These are phyloP conservation scores for Lasioglossum baleicum DNA, from an alignment of 1,140 invertebrate genomes.

Conservation along the genomic window DNA sequence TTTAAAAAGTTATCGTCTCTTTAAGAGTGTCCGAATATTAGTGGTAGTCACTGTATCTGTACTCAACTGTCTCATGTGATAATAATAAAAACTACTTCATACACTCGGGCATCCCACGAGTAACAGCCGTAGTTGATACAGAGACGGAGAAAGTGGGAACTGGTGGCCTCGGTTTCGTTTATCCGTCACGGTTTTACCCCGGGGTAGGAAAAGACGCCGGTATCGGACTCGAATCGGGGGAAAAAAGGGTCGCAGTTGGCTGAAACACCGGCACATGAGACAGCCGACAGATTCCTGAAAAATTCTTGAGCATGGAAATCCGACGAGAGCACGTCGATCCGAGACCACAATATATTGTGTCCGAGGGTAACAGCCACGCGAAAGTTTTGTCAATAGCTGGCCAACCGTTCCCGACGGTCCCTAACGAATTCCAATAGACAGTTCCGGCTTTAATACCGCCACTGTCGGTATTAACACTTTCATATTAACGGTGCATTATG, in stretches of 20 bases:
- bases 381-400: slow-evolving; percentile 60
- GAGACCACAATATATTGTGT: slow-evolving; percentile 48
- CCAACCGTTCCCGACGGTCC: slow-evolving; percentile 36
- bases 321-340: slow-evolving; percentile 49
- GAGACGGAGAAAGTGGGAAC: too few species aligned
- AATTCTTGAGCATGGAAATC: slow-evolving; percentile 60
- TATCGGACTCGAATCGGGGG: neutral
- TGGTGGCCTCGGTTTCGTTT: too few species aligned
- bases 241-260: neutral
- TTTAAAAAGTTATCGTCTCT: too few species aligned
- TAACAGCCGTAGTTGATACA: too few species aligned
- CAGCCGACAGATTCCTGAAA: slow-evolving; percentile 53
- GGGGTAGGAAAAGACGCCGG: too few species aligned
- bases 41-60: too few species aligned
- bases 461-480: slow-evolving; percentile 51
- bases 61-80: too few species aligned
- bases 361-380: slow-evolving; percentile 41
- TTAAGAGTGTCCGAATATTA: too few species aligned
- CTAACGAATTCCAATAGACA: slow-evolving; percentile 61
- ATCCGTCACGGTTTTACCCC: too few species aligned
- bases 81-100: too few species aligned
- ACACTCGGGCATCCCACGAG: too few species aligned
- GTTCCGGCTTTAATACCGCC: slow-evolving; percentile 56
- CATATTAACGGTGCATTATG: slow-evolving; percentile 46
- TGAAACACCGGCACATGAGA: slow-evolving; percentile 52